Percentiles rank a stretch among this genome's conserved stretches.
phyloP scores from a whole-genome alignment of 2,113 vertebrate species.

The Notiomystis cincta region DNA sequence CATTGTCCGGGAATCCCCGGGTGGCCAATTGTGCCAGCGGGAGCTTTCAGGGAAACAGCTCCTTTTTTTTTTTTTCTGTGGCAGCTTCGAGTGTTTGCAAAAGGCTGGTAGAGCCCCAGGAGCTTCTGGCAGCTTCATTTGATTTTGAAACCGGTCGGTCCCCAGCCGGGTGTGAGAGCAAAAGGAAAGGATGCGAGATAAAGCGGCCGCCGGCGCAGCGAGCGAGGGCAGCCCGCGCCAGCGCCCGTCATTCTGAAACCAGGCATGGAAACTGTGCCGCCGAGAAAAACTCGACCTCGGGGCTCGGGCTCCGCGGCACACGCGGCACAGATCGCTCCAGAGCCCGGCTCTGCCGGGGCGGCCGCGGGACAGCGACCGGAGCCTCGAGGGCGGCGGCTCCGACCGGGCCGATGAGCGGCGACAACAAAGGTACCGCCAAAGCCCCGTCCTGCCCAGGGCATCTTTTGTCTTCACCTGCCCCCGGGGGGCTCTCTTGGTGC shows the following conservation, averaged over 20 bases:
- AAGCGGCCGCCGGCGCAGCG: background rate
- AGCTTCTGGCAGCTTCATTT: background rate
- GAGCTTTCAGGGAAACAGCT: background rate
- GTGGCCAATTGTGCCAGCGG: background rate
- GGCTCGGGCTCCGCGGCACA: background rate
- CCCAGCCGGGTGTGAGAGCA: slow-evolving; percentile 9
- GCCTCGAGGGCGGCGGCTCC: background rate
- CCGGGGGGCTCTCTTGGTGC: too few relatives aligned
- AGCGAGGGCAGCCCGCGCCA: background rate
- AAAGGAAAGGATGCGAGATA: slow-evolving; percentile 26
- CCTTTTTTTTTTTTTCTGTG: background rate
- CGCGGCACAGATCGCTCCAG: background rate
- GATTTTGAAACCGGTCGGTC: background rate
- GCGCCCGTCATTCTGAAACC: slow-evolving; percentile 68
- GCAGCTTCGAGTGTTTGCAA: background rate
- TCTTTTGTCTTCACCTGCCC: fast-evolving
- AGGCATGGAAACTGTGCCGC: slow-evolving; percentile 59
- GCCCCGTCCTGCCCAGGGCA: background rate
- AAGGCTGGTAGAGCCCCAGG: background rate
- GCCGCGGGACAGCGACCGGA: background rate
- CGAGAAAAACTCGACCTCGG: slow-evolving; percentile 14
- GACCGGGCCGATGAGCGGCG: background rate
- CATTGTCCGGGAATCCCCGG: background rate
- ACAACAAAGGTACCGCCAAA: background rate
- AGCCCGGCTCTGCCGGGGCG: background rate